phyloP scores from a whole-genome alignment of 2,888 invertebrate genomes.

The Zelleria hepariella region DNA sequence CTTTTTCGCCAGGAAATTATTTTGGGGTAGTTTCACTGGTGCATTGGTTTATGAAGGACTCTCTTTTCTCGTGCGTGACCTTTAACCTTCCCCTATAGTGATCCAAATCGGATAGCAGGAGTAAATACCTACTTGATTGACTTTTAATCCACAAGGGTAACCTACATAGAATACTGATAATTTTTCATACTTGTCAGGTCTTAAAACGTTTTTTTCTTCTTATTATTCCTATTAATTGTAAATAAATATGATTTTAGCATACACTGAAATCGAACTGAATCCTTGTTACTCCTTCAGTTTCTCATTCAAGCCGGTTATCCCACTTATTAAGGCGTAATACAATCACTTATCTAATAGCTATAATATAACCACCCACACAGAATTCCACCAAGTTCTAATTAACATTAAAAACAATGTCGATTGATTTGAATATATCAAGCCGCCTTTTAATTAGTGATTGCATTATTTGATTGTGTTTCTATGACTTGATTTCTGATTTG shows the following conservation, averaged over 20 bases:
- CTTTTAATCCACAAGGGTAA: no score
- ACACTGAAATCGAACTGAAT: not conserved
- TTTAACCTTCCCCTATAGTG: no score
- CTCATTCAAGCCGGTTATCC: not conserved
- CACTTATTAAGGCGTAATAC: not conserved
- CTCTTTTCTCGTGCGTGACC: no score
- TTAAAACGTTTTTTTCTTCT: no score
- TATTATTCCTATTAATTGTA: no score
- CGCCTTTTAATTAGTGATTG: not conserved
- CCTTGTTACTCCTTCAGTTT: conserved; percentile 9
- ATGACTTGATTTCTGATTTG: not conserved
- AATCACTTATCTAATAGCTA: not conserved
- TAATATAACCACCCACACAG: not conserved
- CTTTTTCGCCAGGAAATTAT: conserved; percentile 51
- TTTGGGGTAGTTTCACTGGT: conserved; percentile 21
- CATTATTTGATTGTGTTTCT: not conserved
- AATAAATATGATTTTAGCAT: no score
- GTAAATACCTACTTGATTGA: no score
- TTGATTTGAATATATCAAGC: not conserved
- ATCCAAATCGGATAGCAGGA: no score
- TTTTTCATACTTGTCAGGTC: no score
- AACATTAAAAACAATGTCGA: conserved; percentile 1
- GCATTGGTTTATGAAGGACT: not conserved
- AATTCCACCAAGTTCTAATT: not conserved
- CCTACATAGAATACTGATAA: no score